Evolutionary conservation across 2,113 vertebrate genomes (phyloP).

Genomic region (Ia io): DNA sequence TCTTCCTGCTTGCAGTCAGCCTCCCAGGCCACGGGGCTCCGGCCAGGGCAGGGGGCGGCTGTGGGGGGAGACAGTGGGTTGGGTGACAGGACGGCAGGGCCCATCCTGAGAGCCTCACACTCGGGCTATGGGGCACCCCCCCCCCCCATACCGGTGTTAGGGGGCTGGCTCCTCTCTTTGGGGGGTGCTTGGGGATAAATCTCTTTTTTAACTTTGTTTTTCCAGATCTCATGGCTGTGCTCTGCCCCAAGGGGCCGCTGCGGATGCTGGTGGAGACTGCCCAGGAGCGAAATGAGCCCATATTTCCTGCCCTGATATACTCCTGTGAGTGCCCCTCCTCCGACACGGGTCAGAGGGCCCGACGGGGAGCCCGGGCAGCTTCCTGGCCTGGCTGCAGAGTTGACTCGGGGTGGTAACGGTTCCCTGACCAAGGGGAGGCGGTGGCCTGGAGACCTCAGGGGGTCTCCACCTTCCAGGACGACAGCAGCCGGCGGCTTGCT

Average conservation of each 20-base stretch:
- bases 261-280: constrained; percentile 97
- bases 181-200: neutral
- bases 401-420: neutral
- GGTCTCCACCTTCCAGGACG: neutral
- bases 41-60: neutral
- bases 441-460: neutral
- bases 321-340: constrained; percentile 90
- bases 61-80: neutral
- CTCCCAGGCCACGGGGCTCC: rapidly evolving
- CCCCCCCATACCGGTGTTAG: rapidly evolving
- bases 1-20: neutral
- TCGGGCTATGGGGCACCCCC: neutral
- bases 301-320: constrained; percentile 98
- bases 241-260: constrained; percentile 94
- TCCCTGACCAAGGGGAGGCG: neutral
- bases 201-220: constrained; percentile 41
- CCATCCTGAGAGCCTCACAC: rapidly evolving
- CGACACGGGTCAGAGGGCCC: rapidly evolving
- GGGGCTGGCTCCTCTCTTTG: neutral
- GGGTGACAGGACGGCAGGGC: rapidly evolving
- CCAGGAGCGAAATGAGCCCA: constrained; percentile 97
- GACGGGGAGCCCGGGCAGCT: neutral
- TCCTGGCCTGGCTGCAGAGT: neutral
- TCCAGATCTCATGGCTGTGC: constrained; percentile 95
- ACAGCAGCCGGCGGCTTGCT: neutral